These are phyloP conservation scores for Buphagus erythrorhynchus DNA, from an alignment of 2,797 vertebrate genomes.

Conservation along the genomic window DNA sequence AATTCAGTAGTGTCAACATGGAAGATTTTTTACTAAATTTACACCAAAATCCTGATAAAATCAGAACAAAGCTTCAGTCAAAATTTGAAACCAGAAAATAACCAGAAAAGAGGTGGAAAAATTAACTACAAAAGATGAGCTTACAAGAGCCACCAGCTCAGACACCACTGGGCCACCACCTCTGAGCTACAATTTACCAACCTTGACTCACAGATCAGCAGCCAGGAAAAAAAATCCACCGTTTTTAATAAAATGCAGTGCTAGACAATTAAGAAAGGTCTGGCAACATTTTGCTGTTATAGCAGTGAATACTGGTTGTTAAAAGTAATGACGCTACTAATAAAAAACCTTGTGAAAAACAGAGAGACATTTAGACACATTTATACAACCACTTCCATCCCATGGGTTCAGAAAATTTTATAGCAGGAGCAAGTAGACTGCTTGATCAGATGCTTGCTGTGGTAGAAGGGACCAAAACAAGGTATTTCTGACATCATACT, in stretches of 20 bases:
- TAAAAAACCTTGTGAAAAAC: not conserved
- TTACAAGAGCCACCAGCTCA: not conserved
- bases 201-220: not conserved
- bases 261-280: constrained; percentile 10
- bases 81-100: not conserved
- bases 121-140: not conserved
- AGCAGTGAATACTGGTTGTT: not conserved
- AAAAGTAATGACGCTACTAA: constrained; percentile 11
- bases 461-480: not conserved
- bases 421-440: not conserved
- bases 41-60: not conserved
- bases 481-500: not conserved
- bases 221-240: not conserved
- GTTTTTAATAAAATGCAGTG: not conserved
- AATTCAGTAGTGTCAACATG: not conserved
- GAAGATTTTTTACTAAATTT: not conserved
- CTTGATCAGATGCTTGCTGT: not conserved
- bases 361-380: not conserved
- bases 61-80: not conserved
- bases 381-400: not conserved
- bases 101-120: not conserved
- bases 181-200: not conserved
- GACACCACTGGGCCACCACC: not conserved
- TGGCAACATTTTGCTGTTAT: not conserved
- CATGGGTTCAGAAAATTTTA: not conserved